Base-by-base conservation (phyloP, 1,140 invertebrate species). In the Babylonia areolata region DNA sequence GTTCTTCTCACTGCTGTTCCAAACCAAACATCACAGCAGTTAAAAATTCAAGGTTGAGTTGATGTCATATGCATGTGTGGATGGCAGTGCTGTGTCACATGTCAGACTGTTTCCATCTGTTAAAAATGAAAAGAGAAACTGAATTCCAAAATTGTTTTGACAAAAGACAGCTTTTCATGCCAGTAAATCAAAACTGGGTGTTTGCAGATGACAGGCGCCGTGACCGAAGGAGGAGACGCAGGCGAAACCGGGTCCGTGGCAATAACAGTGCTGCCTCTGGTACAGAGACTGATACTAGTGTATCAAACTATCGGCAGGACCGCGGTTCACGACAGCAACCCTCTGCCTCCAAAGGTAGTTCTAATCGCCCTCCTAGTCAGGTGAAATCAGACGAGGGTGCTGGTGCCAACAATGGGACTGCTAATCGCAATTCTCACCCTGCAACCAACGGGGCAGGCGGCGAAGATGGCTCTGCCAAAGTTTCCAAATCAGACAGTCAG, bases 251-350 rank as follows among this genome's bases (percentile, higher is more conserved):
- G 39, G 80, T 84, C 15, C 87, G 90, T 81, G 91, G 91, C 33
- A 92, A 91, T 85, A 89, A 89, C 40, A 90, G 92, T 83, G 89
- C 90, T 33, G 91, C 91, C 15, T 93, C 92, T 20, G 93, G 92
- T 40, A 94, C 93, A 51, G 93, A 94, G 86, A 93, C 93, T 0
- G 93, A 94, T 85, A 93, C 91, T 71, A 93, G 92, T 90, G 90
- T 91, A 33, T 92, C 91, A 42, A 93, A 92, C 85, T 92, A 91
- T 69, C 87, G 91, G 17, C 85, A 88, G 20, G 87, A 89, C 28
- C 82, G 87, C 64, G 64, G 71, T 39, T 64, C 82, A 23, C 37
- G 85, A 82, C 64, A 35, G 11, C 23, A 28, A 46, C n/a, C 71
- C 40, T 79, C 81, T 51, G 71, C 51, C 33, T 31, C 20, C 80